Base-by-base conservation (phyloP, 92 coral and sea anemone genomes). In the Desmophyllum pertusum region DNA sequence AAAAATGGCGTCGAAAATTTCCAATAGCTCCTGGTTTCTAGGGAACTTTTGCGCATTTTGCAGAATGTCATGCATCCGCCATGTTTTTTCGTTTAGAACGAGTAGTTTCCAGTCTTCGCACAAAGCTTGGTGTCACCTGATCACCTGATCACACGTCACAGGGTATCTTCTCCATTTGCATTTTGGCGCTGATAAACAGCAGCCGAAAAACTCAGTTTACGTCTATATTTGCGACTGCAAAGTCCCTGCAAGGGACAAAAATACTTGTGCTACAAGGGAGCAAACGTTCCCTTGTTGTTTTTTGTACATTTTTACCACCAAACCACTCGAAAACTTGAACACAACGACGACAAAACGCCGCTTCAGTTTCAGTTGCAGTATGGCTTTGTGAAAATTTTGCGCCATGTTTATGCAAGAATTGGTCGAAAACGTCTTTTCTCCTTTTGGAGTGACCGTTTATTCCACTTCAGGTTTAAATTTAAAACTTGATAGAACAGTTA, bases 181-280 rank as follows among this genome's bases (percentile, higher is more conserved):
- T 87, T 86, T 87, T 91, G 98, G 92, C 95, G 95, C 95, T 93
- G 95, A 76, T 59, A 30, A n/a, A 73, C 90, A 80, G 94, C 95
- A 75, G 93, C 90, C 81, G 84, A 79, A n/a, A 40, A 42, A 29
- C n/a, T 68, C 23, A 41, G 17, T 38, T 80, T 76, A 55, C 83
- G 25, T 51, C 69, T 42, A 67, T 70, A 53, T 64, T 84, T 53
- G 66, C 86, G 6, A 46, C 35, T 73, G 85, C 80, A 81, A 81
- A 78, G 98, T 94, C 98, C 98, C 95, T 61, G 45, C 62, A 63
- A 66, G 98, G 98, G 98, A 79, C 98, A 66, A 73, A 67, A 45
- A 73, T 35, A 48, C 67, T 57, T 57, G 65, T 61, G 9, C 40
- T 65, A 77, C 77, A 90, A 87, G 98, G 98, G 87, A 91, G 84